Evolutionary conservation across 1,140 invertebrate species (phyloP).

Genomic region (Brachionus calyciflorus): DNA sequence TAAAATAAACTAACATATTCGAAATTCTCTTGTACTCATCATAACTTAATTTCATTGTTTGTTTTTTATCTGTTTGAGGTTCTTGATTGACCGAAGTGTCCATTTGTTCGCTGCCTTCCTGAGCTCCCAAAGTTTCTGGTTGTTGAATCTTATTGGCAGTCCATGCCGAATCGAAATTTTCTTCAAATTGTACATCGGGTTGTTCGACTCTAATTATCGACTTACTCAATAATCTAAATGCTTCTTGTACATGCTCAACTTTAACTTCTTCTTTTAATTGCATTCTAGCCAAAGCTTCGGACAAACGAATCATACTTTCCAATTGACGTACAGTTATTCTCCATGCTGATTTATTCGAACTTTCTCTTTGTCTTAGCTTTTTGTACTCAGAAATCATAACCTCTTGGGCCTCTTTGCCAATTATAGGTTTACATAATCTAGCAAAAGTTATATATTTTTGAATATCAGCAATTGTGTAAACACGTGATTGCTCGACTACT

Average conservation of each 20-base stretch:
- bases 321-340: slow-evolving; percentile 97
- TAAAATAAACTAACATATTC: slow-evolving; percentile 82
- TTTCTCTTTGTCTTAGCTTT: slow-evolving; percentile 77
- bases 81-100: slow-evolving; percentile 42
- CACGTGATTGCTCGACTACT: slow-evolving; percentile 59
- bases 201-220: slow-evolving; percentile 97
- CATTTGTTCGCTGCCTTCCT: slow-evolving; percentile 46
- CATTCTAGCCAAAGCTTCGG: slow-evolving; percentile 92
- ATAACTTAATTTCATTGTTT: slow-evolving; percentile 83
- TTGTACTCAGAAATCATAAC: slow-evolving; percentile 85
- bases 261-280: slow-evolving; percentile 85
- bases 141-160: slow-evolving; percentile 41
- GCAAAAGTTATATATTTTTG: slow-evolving; percentile 92
- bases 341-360: slow-evolving; percentile 66
- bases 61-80: slow-evolving; percentile 65
- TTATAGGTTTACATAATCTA: slow-evolving; percentile 87
- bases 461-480: slow-evolving; percentile 82
- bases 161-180: slow-evolving; percentile 7
- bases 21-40: slow-evolving; percentile 90
- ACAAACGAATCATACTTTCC: slow-evolving; percentile 91
- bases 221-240: slow-evolving; percentile 88
- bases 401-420: slow-evolving; percentile 69
- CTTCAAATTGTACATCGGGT: slow-evolving; percentile 81
- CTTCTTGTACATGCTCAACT: slow-evolving; percentile 85
- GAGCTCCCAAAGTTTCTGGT: slow-evolving; percentile 14